Evolutionary conservation across 2,113 vertebrate species (phyloP).

Genomic region (Cephalophus harveyi): DNA sequence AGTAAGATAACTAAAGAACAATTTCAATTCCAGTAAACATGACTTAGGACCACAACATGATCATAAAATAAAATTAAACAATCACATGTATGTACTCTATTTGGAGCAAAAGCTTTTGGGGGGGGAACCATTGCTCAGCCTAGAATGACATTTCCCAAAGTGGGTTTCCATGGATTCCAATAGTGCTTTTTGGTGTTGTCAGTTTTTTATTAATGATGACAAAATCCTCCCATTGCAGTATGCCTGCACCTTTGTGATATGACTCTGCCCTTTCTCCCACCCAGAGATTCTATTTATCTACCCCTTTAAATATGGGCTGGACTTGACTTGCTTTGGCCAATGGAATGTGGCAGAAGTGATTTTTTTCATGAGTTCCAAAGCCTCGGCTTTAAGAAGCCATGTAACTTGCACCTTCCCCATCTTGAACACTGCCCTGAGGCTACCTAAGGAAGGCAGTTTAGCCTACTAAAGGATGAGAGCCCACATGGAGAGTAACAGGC

Average conservation of each 20-base stretch:
- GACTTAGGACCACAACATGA: background rate
- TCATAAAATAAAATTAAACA: background rate
- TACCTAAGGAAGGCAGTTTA: background rate
- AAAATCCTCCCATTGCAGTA: background rate
- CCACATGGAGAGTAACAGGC: background rate
- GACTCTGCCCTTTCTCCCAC: background rate
- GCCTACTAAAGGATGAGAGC: background rate
- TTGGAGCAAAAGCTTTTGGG: background rate
- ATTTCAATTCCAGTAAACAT: background rate
- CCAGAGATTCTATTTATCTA: background rate
- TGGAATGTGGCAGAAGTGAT: background rate
- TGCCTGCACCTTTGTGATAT: background rate
- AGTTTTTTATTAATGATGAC: background rate
- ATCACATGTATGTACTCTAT: background rate
- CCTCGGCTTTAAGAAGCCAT: background rate
- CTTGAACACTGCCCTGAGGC: background rate
- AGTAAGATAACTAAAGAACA: background rate
- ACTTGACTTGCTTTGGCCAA: background rate
- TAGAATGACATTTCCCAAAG: background rate
- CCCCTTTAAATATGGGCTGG: background rate
- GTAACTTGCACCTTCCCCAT: background rate
- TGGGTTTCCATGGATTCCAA: background rate
- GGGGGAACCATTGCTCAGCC: background rate
- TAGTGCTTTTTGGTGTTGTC: background rate
- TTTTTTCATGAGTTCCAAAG: background rate